Base-by-base conservation (phyloP, 2,888 invertebrate genomes). In the Panzeria rudis region DNA sequence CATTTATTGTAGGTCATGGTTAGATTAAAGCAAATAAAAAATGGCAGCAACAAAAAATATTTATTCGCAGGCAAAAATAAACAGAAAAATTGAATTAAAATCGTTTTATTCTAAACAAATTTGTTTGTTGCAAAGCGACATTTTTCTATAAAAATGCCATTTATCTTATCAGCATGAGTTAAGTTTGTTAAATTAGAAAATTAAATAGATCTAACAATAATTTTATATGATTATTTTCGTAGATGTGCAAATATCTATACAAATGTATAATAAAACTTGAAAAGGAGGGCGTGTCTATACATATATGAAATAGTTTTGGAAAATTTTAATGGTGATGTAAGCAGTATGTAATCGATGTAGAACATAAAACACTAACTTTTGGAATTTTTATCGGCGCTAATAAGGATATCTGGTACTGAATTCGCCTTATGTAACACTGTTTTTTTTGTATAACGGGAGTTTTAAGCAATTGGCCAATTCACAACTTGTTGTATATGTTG, bases 1-100 rank as follows among this genome's bases (percentile, higher is more conserved):
- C 32, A 64, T 72, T 72, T 68, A 71, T 83, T 78, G 73, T 83
- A 83, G 83, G 83, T 83, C 83, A 83, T 83, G 83, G 83, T 79
- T 78, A 52, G 54, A 52, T 41, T 68, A 68, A 72, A 62, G 2
- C 61, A 68, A 54, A 13, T 13, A 41, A 54, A 38, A 29, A 54
- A 44, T 2, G 8, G 13, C 17, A n/a, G 13, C 5, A 13, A 38
- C 61, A 35, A 29, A 41, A 41, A 38, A 23, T 15, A 5, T 54
- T n/a, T 41, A 68, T 35, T 35, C 13, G 8, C 7, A 50, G 17
- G 5, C 25, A 78, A 32, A 52, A 29, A 41, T 17, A 29, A 25
- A 44, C 15, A 25, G 11, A 13, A 54, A 35, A 25, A 61, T 38
- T 62, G 4, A 52, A 38, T 52, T 32, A 11, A 78, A 79, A 25